Evolutionary conservation across 2,888 invertebrate species (phyloP).

Genomic region (Eustalomyia histrio): DNA sequence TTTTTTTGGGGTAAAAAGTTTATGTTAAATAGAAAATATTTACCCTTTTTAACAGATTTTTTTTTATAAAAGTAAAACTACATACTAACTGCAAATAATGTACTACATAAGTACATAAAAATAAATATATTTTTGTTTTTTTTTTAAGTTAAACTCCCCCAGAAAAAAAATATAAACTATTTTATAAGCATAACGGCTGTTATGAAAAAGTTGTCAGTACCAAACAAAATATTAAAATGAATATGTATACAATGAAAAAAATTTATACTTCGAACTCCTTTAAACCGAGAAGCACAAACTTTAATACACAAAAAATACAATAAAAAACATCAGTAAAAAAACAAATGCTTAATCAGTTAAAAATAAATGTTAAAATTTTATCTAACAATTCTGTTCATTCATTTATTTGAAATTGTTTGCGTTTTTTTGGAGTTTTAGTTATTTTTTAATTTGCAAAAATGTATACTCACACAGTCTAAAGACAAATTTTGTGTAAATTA

Average conservation of each 20-base stretch:
- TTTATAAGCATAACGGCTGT: conserved; percentile 1
- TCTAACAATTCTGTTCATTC: no score
- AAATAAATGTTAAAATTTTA: no score
- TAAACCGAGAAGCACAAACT: neutral
- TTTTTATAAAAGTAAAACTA: neutral
- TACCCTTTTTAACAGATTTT: neutral
- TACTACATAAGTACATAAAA: no score
- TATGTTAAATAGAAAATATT: neutral
- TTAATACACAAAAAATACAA: no score
- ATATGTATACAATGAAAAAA: neutral
- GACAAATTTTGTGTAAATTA: no score
- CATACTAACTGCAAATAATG: neutral
- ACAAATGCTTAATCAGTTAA: no score
- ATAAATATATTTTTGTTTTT: neutral
- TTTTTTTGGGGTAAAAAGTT: neutral
- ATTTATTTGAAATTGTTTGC: no score
- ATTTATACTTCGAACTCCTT: neutral
- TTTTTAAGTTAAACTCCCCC: neutral
- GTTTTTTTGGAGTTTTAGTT: no score
- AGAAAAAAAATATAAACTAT: neutral
- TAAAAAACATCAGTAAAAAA: no score
- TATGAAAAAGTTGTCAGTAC: neutral
- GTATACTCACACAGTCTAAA: no score
- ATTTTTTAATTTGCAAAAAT: no score
- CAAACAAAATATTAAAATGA: neutral